Evolutionary conservation across 2,888 invertebrate species (phyloP).

Genomic region (Ligdia adustata): DNA sequence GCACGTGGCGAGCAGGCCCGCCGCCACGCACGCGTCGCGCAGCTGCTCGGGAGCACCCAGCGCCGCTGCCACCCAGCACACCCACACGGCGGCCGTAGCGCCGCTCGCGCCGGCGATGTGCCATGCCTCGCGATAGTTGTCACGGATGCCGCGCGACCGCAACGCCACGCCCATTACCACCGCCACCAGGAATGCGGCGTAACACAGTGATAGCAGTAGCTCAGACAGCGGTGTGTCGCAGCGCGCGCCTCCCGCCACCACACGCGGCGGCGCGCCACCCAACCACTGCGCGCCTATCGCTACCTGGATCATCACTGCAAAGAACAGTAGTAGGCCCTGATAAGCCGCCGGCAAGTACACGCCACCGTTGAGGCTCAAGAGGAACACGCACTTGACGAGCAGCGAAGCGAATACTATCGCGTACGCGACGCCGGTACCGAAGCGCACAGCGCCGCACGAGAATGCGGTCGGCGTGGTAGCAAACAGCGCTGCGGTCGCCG

Average conservation of each 20-base stretch:
- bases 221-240: constrained; percentile 89
- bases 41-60: constrained; percentile 90
- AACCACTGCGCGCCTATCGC: constrained; percentile 94
- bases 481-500: constrained; percentile 90
- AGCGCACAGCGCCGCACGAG: constrained; percentile 92
- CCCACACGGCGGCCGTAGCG: constrained; percentile 93
- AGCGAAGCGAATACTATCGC: constrained; percentile 95
- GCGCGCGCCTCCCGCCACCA: constrained; percentile 58
- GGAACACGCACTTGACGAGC: constrained; percentile 96
- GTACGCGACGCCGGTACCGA: constrained; percentile 92
- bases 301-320: constrained; percentile 95
- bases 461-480: constrained; percentile 91
- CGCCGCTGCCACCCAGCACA: constrained; percentile 93
- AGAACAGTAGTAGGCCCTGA: constrained; percentile 94
- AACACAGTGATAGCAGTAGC: constrained; percentile 90
- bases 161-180: constrained; percentile 94
- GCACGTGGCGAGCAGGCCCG: constrained; percentile 93
- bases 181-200: constrained; percentile 93
- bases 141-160: constrained; percentile 93
- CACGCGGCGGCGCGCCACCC: constrained; percentile 89
- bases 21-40: constrained; percentile 94
- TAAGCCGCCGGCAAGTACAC: constrained; percentile 97
- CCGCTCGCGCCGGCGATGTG: constrained; percentile 96
- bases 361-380: constrained; percentile 95
- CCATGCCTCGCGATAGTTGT: constrained; percentile 96